Evolutionary conservation across 2,797 vertebrate genomes (phyloP), one percentile per base, ranked within the genome.

Genomic region (Chiloscyllium punctatum): DNA sequence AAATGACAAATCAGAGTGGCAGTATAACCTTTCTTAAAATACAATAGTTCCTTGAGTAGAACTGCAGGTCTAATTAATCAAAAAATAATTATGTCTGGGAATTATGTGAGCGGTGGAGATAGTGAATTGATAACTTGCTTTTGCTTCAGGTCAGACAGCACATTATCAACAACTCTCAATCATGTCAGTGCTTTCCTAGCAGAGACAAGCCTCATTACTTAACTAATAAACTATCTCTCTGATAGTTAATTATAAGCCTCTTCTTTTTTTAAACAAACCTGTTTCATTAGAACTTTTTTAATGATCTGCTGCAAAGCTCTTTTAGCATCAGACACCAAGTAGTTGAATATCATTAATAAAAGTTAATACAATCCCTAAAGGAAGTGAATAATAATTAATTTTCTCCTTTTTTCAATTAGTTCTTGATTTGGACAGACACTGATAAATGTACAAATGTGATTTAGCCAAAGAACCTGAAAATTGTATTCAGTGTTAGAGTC

Each of bases 291-390:
- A 95, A 95, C 71, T 95, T 95, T 95, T 95, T 95, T 95, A 95
- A 95, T 95, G 94, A 77, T 77, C 72, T 77, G 69, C 42, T 57
- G 48, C 69, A 95, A 95, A 77, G 71, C 71, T 95, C 94, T 95
- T 95, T 95, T 95, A 95, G 15, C 51, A 95, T 95, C 94, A 33
- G 94, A 30, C 69, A 33, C 69, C 48, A 77, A 77, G 48, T 74
- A 95, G 68, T 95, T 77, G 94, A 95, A 95, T 95, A 95, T 95
- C 94, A 95, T 95, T 95, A 95, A 95, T 95, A 95, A 95, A 77
- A 95, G 94, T 95, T 95, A 95, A 95, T 95, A 95, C 94, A 77
- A 95, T 71, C 94, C 94, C 94, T 95, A 53, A 95, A 95, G 94
- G 94, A 95, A 95, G 48, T 74, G 94, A 95, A 95, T 95, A 77